These are phyloP conservation scores for Phylloscopus trochiloides DNA, from an alignment of 2,113 vertebrate species.

Conservation along the genomic window DNA sequence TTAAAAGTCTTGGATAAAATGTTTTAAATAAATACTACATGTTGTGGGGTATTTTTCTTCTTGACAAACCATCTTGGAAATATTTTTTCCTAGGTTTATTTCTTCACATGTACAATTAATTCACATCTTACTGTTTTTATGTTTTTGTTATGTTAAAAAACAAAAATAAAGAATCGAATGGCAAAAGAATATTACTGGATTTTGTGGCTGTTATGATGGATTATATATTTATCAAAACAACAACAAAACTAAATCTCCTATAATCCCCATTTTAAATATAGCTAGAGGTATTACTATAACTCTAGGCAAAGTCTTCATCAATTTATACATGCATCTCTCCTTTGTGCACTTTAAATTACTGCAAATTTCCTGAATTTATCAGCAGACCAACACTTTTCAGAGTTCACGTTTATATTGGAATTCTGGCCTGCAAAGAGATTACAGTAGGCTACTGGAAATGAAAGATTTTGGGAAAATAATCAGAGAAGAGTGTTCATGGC, in stretches of 20 bases:
- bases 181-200: neutral
- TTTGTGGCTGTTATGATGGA: neutral
- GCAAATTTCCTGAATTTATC: neutral
- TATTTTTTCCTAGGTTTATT: neutral
- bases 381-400: neutral
- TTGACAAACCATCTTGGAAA: neutral
- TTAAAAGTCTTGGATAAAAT: neutral
- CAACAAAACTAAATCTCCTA: neutral
- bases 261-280: neutral
- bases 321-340: neutral
- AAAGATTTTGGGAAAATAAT: neutral
- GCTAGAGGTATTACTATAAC: neutral
- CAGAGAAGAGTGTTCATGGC: neutral
- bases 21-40: neutral
- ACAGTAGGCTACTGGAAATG: neutral
- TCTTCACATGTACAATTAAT: neutral
- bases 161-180: neutral
- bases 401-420: neutral
- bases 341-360: neutral
- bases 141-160: neutral
- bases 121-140: neutral
- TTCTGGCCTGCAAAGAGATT: neutral
- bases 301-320: neutral
- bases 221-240: neutral
- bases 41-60: rapidly evolving